Evolutionary conservation across 2,888 invertebrate species (phyloP).

Genomic region (Leptopilina syphax): DNA sequence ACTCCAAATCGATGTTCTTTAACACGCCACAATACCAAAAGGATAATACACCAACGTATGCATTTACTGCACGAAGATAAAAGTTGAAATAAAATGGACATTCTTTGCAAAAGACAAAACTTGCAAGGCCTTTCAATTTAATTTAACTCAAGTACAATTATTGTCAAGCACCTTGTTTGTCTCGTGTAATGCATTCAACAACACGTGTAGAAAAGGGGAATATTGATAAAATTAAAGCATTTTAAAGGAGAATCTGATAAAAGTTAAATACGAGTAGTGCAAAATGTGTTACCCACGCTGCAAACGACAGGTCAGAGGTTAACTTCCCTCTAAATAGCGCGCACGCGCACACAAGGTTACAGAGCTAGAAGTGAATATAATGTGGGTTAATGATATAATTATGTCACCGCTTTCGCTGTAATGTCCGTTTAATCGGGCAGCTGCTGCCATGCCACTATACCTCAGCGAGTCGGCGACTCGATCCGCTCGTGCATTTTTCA

Average conservation of each 20-base stretch:
- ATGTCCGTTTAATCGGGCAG: conserved; percentile 54
- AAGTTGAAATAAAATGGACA: conserved; percentile 30
- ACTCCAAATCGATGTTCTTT: conserved; percentile 60
- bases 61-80: too few species aligned
- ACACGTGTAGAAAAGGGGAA: too few species aligned
- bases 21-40: conserved; percentile 62
- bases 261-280: neutral
- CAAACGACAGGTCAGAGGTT: conserved; percentile 44
- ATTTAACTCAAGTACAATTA: neutral
- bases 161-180: too few species aligned
- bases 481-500: conserved; percentile 17
- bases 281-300: neutral
- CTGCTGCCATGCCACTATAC: conserved; percentile 37
- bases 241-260: neutral
- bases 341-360: conserved; percentile 25
- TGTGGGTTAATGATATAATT: conserved; percentile 58
- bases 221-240: too few species aligned
- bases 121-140: neutral
- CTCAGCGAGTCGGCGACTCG: conserved; percentile 8
- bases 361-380: conserved; percentile 54
- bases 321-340: conserved; percentile 39
- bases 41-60: conserved; percentile 17
- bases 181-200: too few species aligned
- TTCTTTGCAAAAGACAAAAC: too few species aligned
- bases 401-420: conserved; percentile 49